Evolutionary conservation across 1,140 invertebrate genomes (phyloP), one percentile per base, ranked within the genome.

Genomic region (Chlorops oryzae): DNA sequence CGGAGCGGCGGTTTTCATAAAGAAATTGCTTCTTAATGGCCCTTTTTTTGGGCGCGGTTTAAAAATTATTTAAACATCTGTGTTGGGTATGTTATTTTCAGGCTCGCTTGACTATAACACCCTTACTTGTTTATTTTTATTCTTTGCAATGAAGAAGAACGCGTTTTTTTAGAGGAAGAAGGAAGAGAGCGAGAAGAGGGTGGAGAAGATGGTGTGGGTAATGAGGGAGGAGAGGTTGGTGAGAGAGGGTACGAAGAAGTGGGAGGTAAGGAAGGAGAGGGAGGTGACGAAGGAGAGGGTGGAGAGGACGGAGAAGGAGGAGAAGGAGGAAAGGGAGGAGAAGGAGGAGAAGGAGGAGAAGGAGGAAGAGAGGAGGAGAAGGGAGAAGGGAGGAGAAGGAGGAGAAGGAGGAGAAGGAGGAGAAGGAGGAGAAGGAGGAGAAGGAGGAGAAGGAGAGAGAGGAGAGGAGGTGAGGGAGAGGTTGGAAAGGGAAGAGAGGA

Each of bases 131-230:
- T n/a, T n/a, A n/a, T n/a, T n/a, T n/a, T n/a, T n/a, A n/a, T n/a
- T n/a, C n/a, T n/a, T n/a, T n/a, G n/a, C n/a, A n/a, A n/a, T n/a
- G n/a, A n/a, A n/a, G n/a, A n/a, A n/a, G 46, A 32, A 37, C 46
- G 46, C 46, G 35, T 39, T 47, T 47, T 47, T 47, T 32, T 32
- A 32, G 15, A 32, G 15, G 28, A 32, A 32, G 28, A 32, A 32
- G 15, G 9, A 32, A 32, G 15, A 32, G 28, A 32, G 15, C 9
- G 15, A 32, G 15, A 32, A 32, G 15, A 32, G 28, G 15, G 9
- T 32, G 9, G 9, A 32, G 28, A 9, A 32, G 28, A 32, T 32
- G 28, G 9, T 32, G 28, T 15, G 9, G 15, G 9, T 15, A 15
- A n/a, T n/a, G n/a, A n/a, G n/a, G 15, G 15, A 10, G 28, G 28